Conservation (phyloP, 2,113 vertebrate species). For the Limnothrissa miodon region DNA sequence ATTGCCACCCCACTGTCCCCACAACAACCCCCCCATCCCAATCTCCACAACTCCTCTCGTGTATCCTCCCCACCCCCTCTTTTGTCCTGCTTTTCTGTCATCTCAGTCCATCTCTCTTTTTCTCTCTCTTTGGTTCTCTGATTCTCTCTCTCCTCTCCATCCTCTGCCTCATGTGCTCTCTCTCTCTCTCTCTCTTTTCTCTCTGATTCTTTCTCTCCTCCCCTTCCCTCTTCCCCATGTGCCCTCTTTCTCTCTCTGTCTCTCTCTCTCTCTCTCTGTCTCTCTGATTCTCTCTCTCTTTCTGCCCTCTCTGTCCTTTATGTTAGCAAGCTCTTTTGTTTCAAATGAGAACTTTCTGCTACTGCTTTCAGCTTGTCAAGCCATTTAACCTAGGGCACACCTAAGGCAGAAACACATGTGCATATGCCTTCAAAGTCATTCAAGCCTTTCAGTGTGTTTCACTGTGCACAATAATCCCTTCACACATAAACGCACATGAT, state of each 20-base stretch:
- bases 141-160: not conserved
- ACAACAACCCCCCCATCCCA: not conserved
- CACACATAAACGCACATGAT: not conserved
- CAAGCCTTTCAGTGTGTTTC: not conserved
- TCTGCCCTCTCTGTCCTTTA: not conserved
- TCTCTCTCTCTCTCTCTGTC: too few relatives aligned
- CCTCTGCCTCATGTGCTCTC: constrained; percentile 14
- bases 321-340: not conserved
- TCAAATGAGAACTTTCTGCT: not conserved
- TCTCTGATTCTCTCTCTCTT: too few relatives aligned
- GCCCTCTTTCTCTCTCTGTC: too few relatives aligned
- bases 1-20: not conserved
- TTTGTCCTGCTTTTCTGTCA: constrained; percentile 47
- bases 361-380: not conserved
- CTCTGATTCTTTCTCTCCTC: not conserved
- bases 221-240: too few relatives aligned
- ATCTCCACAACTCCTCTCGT: not conserved
- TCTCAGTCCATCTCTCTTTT: constrained; percentile 38
- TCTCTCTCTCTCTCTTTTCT: constrained; percentile 4
- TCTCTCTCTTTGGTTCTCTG: constrained; percentile 41
- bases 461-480: constrained; percentile 5
- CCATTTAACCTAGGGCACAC: not conserved
- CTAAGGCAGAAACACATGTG: not conserved
- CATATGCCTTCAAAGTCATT: not conserved
- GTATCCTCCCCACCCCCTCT: not conserved